These are phyloP conservation scores for Ptilonorhynchus violaceus DNA, from an alignment of 2,113 vertebrate species.

Conservation along the genomic window DNA sequence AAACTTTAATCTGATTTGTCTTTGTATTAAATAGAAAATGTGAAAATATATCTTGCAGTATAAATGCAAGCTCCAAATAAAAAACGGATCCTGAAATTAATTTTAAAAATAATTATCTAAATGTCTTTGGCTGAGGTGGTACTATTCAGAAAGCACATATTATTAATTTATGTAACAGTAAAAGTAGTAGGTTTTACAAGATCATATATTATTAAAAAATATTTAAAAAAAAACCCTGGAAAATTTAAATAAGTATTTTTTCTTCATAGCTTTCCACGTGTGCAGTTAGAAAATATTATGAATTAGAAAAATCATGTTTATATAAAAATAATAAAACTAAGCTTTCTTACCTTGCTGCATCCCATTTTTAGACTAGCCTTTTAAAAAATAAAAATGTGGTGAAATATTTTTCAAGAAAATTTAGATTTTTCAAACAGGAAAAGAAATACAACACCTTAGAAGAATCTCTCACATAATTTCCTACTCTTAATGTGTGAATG, in stretches of 20 bases:
- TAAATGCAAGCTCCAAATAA: neutral
- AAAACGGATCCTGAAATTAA: neutral
- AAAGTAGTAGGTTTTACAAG: neutral
- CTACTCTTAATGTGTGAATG: neutral
- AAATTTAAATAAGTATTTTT: neutral
- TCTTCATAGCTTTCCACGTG: neutral
- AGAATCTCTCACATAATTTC: neutral
- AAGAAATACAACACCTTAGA: neutral
- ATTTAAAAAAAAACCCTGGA: rapidly evolving
- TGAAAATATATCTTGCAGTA: neutral
- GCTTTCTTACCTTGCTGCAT: neutral
- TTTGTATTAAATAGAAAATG: neutral
- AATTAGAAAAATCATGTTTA: neutral
- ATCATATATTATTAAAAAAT: neutral
- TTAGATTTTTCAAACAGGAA: neutral
- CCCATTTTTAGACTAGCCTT: neutral
- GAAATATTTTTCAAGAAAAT: neutral
- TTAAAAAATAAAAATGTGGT: neutral
- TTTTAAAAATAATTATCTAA: neutral
- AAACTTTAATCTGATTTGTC: neutral
- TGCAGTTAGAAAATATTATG: neutral
- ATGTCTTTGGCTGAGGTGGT: neutral
- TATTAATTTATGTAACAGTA: neutral
- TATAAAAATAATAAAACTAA: neutral
- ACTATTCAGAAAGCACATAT: neutral